Base-by-base conservation (phyloP, 2,888 invertebrate genomes). In the Neocrepidodera transversa region DNA sequence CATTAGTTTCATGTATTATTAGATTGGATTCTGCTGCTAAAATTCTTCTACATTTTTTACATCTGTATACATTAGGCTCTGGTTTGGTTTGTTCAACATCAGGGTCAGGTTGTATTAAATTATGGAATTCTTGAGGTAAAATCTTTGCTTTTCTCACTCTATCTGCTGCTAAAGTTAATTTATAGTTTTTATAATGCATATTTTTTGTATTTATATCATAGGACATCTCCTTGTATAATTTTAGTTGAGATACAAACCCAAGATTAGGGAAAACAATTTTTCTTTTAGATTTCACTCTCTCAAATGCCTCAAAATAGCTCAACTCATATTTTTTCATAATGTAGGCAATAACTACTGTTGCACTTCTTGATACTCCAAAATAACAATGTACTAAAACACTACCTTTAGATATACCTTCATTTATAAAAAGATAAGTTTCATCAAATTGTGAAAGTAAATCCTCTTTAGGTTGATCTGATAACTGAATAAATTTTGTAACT, bases 351-450 rank as follows among this genome's bases (percentile, higher is more conserved):
- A 95, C 90, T 2, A 95, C 83, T 0, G 95, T 89, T 0, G 94
- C 92, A 76, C 95, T 95, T 52, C 96, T 85, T 0, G 95, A 96
- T 2, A 95, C 90, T 10, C 96, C 96, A 71, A 90, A 95, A 76
- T 93, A 93, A 79, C 96, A 97, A 75, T 97, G 96, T 1, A 95
- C 93, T 10, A 96, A 82, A 4, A 95, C 86, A 57, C 82, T 87
- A 36, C 91, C 90, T 23, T 23, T 23, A 23, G 6, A 40, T 23
- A 8, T 55, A 42, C 87, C 81, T 1, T 90, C 90, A 64, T 85
- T 84, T 59, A 96, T 93, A 72, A 93, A 96, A 2, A 85, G 81
- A 72, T 87, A 87, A 52, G 92, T 88, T 43, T 89, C 87, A 63
- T 91, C 89, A 42, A 71, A 65, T 72, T 91, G 86, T 65, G 86